phyloP scores from a whole-genome alignment of 2,113 vertebrate species.

The Damaliscus lunatus region DNA sequence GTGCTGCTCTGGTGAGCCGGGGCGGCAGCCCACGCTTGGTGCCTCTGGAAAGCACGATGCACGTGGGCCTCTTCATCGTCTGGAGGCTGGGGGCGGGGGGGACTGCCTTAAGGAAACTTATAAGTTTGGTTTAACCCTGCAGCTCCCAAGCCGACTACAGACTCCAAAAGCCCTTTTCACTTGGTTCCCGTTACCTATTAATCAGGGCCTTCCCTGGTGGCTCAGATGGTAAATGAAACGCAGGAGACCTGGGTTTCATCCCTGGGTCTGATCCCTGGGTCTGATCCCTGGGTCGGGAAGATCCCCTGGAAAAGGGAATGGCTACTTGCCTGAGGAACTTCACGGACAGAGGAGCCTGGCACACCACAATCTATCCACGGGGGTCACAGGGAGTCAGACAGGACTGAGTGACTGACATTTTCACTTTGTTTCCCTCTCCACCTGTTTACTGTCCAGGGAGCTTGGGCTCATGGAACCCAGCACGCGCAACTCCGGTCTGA shows the following conservation, averaged over 20 bases:
- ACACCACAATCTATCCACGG: background rate
- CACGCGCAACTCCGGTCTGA: background rate
- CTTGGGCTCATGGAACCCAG: background rate
- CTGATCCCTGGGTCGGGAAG: background rate
- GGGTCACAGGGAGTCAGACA: background rate
- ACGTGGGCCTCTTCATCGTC: background rate
- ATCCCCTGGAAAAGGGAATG: background rate
- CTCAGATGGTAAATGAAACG: background rate
- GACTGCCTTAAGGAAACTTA: background rate
- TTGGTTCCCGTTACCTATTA: background rate
- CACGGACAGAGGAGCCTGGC: background rate
- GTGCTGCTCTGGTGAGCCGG: background rate
- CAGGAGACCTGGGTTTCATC: background rate
- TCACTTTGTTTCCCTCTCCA: background rate
- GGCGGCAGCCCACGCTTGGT: background rate
- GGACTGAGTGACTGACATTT: background rate
- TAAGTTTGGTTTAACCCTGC: background rate
- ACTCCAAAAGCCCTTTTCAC: background rate
- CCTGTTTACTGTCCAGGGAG: background rate
- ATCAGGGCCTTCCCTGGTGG: background rate
- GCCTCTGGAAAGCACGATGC: background rate
- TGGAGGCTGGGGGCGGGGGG: background rate
- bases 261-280: background rate
- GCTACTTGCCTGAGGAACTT: background rate
- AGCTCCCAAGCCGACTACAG: background rate